A percentile compares a stretch with the other conserved stretches of the same genome.
phyloP scores from a whole-genome alignment of 2,888 invertebrate genomes.

The Drosophila paramelanica region DNA sequence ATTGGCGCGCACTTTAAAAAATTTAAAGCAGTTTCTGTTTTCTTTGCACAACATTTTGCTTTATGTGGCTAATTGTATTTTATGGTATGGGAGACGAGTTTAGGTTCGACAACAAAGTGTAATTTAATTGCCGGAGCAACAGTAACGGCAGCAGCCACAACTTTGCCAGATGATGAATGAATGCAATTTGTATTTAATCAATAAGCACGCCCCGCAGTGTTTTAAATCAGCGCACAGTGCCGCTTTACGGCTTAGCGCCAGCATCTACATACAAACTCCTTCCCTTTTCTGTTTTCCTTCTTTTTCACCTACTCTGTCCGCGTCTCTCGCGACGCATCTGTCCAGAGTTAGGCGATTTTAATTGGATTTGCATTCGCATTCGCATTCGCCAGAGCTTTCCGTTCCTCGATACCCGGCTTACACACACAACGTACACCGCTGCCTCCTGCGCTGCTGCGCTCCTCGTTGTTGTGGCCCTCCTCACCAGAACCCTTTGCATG shows the following conservation, averaged over 20 bases:
- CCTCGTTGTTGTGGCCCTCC: neutral
- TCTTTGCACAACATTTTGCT: neutral
- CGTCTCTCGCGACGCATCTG: slow-evolving; percentile 3
- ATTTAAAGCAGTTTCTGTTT: neutral
- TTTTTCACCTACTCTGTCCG: neutral
- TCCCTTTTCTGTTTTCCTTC: neutral
- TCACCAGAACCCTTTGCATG: neutral
- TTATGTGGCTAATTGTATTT: slow-evolving; percentile 47
- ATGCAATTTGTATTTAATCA: slow-evolving; percentile 80
- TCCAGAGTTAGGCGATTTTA: slow-evolving; percentile 64
- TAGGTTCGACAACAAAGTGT: slow-evolving; percentile 62
- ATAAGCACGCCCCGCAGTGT: slow-evolving; percentile 78
- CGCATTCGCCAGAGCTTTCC: slow-evolving; percentile 48
- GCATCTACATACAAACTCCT: slow-evolving; percentile 12
- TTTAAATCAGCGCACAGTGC: slow-evolving; percentile 79
- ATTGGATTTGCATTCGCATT: slow-evolving; percentile 75
- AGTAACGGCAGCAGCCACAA: slow-evolving; percentile 21
- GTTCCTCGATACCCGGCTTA: slow-evolving; percentile 25
- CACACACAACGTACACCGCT: slow-evolving; percentile 22
- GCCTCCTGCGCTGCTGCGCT: no score
- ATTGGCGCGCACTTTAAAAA: slow-evolving; percentile 24
- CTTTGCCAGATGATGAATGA: slow-evolving; percentile 68
- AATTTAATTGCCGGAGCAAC: slow-evolving; percentile 68
- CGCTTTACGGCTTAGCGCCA: slow-evolving; percentile 79
- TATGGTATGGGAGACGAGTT: slow-evolving; percentile 36